A percentile compares a stretch with the other conserved stretches of the same genome.
These are phyloP conservation scores for Bostrychus sinensis DNA, from an alignment of 2,113 vertebrate species.

Conservation along the genomic window DNA sequence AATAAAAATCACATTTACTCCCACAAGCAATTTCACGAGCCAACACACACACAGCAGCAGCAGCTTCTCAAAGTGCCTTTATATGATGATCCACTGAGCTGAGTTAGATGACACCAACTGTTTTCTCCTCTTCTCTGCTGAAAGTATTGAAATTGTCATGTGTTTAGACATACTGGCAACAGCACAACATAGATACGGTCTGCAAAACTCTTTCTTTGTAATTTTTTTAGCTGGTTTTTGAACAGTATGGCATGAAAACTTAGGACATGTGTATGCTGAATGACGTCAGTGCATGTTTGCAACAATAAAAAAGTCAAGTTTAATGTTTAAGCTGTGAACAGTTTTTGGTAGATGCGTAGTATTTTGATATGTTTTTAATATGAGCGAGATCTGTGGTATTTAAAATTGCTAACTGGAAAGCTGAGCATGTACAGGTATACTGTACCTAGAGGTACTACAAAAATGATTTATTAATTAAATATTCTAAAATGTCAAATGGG, in stretches of 20 bases:
- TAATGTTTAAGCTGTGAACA: constrained; percentile 19
- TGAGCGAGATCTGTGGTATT: not conserved
- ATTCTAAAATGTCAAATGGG: too few species aligned
- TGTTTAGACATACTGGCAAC: constrained; percentile 56
- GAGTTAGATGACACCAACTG: constrained; percentile 58
- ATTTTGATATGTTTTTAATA: too few species aligned
- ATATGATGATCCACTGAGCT: constrained; percentile 56
- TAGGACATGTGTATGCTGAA: constrained; percentile 48
- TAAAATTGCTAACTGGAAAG: not conserved
- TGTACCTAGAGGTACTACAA: too few species aligned
- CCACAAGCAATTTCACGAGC: constrained; percentile 49
- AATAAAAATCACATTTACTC: constrained; percentile 47
- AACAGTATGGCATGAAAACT: constrained; percentile 46
- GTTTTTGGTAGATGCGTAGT: constrained; percentile 18
- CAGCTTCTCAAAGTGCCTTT: constrained; percentile 76
- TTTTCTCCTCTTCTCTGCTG: constrained; percentile 50
- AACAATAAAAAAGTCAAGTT: constrained; percentile 67
- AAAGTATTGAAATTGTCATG: constrained; percentile 52
- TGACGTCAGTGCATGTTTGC: constrained; percentile 59
- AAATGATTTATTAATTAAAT: too few species aligned
- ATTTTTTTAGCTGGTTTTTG: constrained; percentile 59
- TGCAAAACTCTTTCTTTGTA: constrained; percentile 53
- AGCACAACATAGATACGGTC: constrained; percentile 51
- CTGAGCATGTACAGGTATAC: not conserved
- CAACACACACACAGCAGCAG: constrained; percentile 47